phyloP scores from a whole-genome alignment of 2,888 invertebrate species.

The Marronus borbonicus region DNA sequence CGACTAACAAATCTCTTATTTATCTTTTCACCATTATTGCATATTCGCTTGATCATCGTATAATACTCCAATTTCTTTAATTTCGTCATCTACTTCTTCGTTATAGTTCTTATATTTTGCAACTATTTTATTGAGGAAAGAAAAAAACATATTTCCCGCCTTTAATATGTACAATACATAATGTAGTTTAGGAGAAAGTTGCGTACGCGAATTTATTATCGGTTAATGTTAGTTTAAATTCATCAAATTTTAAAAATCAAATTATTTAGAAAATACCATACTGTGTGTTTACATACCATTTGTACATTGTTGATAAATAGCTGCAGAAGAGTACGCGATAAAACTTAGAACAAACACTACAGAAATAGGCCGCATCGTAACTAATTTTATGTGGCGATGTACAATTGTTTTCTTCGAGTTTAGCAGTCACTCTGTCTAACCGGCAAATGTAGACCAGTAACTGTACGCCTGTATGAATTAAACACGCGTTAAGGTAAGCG shows the following conservation, averaged over 20 bases:
- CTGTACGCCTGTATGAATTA: conserved; percentile 33
- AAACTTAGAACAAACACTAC: conserved; percentile 30
- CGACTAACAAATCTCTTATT: background rate
- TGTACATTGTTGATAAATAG: conserved; percentile 34
- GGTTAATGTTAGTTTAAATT: no score
- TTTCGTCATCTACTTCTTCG: no score
- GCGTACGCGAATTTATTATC: no score
- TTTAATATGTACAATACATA: no score
- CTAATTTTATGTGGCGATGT: background rate
- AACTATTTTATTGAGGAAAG: no score
- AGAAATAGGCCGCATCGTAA: conserved; percentile 37
- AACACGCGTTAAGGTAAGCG: conserved; percentile 5
- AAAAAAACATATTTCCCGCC: no score
- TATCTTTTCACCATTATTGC: background rate
- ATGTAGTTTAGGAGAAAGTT: no score
- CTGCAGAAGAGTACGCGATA: conserved; percentile 18
- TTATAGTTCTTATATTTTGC: no score
- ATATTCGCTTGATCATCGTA: no score
- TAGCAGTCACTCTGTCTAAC: conserved; percentile 43
- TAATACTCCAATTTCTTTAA: no score
- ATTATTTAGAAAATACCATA: background rate
- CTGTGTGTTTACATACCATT: conserved; percentile 25
- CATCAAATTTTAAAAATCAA: background rate
- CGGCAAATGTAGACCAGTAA: conserved; percentile 44
- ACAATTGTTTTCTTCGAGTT: background rate